Conservation (phyloP, 2,888 invertebrate species). For the Drosophila basisetae region DNA sequence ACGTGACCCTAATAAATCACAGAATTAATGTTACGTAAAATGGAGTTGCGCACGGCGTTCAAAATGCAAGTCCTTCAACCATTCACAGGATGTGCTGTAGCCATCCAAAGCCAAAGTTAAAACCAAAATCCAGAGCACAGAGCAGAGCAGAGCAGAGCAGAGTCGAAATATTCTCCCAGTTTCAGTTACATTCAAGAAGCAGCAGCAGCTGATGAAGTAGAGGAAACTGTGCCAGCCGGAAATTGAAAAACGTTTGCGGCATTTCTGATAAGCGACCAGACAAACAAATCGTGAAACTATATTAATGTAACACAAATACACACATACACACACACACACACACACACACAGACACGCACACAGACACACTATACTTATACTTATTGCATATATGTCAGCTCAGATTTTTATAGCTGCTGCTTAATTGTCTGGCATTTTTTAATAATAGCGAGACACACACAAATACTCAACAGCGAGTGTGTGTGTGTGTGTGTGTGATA, state of each 20-base stretch:
- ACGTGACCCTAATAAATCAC: conserved; percentile 86
- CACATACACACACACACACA: neutral
- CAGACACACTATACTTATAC: neutral
- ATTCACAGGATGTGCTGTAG: conserved; percentile 15
- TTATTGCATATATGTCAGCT: conserved; percentile 9
- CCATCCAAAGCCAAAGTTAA: conserved; percentile 8
- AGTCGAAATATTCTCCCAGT: conserved; percentile 10
- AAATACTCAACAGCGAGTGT: neutral
- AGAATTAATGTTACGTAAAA: conserved; percentile 86
- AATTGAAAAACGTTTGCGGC: conserved; percentile 80
- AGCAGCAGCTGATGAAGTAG: neutral
- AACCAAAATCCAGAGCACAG: neutral
- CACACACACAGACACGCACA: neutral
- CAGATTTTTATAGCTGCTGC: conserved; percentile 42
- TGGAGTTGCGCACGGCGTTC: conserved; percentile 80
- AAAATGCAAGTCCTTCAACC: conserved; percentile 42
- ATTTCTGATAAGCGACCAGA: conserved; percentile 68
- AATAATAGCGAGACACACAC: conserved; percentile 48
- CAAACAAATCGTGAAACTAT: conserved; percentile 45
- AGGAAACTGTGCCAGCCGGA: conserved; percentile 75
- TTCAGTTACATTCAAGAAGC: conserved; percentile 13
- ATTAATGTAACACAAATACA: conserved; percentile 17
- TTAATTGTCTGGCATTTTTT: conserved; percentile 64
- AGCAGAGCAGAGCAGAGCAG: neutral
- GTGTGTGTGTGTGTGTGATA: conserved; percentile 5